Evolutionary conservation across 1,140 invertebrate genomes (phyloP), one percentile per base, ranked within the genome.

Genomic region (Mylabris phalerata): DNA sequence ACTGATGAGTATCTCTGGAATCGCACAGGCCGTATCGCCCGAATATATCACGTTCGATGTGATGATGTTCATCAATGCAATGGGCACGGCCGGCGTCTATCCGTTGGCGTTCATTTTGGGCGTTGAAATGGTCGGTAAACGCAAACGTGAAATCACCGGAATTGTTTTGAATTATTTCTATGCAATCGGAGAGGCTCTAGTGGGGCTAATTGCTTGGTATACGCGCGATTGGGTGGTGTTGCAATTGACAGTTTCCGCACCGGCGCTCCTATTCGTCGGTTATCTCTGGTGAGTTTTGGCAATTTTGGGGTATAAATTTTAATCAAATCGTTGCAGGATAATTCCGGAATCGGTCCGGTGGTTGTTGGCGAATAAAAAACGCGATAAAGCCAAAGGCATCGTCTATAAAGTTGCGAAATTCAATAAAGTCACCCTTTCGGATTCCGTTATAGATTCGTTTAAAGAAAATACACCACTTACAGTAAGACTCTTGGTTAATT

Each of bases 131-230:
- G 82, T 87, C 9, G 84, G 84, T 2, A 77, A 78, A 5, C 71
- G 73, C 13, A 83, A 81, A 70, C 75, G 85, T 9, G 83, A 84
- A 63, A 77, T 84, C 67, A 82, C 80, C 58, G 84, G 81, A 11
- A 78, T 85, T 25, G 78, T 83, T 1, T 72, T 83, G 4, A 80
- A 82, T 67, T 82, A 82, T 64, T 84, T 84, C 62, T 89, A 86
- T 73, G 82, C 84, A 2, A 61, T 83, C 40, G 85, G 84, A 9
- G 80, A 87, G 63, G 80, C 84, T 4, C 59, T 79, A 0, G 71
- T 86, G 2, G 82, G 80, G 2, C 67, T 81, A 4, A 65, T 81
- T n/a, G 82, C 80, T 11, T 84, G 78, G 75, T 66, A 81, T 5
- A 67, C 82, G 2, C 71, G 75, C 48, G 75, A 85, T 61, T 88